These are phyloP conservation scores for Drosophila watanabei DNA, from an alignment of 1,140 invertebrate species.

Conservation along the genomic window DNA sequence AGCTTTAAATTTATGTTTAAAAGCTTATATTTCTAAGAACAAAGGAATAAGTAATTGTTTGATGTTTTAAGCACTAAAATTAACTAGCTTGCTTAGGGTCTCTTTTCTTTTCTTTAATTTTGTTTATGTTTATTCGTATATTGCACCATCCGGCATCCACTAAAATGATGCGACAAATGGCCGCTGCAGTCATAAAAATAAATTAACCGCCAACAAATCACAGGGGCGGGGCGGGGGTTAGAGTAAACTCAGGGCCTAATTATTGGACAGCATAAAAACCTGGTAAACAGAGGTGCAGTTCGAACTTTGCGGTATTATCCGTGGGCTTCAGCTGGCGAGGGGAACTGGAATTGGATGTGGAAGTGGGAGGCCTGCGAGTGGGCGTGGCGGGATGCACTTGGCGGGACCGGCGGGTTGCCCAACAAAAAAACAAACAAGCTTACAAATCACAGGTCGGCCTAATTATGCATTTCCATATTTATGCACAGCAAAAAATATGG, in stretches of 20 bases:
- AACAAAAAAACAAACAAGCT: constrained; percentile 35
- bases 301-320: constrained; percentile 25
- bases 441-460: constrained; percentile 36
- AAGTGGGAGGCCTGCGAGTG: constrained; percentile 9
- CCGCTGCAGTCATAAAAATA: constrained; percentile 42
- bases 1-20: too few species aligned
- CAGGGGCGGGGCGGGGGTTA: background rate
- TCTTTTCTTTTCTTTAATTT: background rate
- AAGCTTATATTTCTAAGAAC: too few species aligned
- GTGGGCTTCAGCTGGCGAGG: constrained; percentile 11
- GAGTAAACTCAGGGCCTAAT: constrained; percentile 52
- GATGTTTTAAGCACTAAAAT: background rate
- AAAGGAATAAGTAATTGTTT: background rate
- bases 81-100: background rate
- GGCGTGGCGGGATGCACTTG: constrained; percentile 39
- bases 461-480: constrained; percentile 43
- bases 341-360: constrained; percentile 17
- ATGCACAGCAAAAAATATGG: constrained; percentile 10
- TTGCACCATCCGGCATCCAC: constrained; percentile 35
- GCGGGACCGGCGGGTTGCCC: constrained; percentile 8
- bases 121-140: background rate
- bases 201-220: constrained; percentile 38
- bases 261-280: constrained; percentile 57
- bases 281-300: constrained; percentile 58
- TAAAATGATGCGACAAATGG: constrained; percentile 53